phyloP scores from a whole-genome alignment of 2,888 invertebrate species.

The Sarcophaga variegata region DNA sequence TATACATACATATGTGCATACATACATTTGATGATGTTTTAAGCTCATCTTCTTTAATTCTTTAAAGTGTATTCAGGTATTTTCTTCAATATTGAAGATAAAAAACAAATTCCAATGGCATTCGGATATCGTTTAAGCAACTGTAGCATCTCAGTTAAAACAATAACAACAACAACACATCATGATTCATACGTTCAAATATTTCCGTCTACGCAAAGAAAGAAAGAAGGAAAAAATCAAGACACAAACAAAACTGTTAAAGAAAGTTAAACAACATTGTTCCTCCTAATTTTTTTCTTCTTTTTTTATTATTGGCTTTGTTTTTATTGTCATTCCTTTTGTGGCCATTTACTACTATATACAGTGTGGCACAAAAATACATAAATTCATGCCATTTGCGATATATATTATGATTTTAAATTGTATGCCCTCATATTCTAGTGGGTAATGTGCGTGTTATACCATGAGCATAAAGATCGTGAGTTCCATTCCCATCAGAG shows the following conservation, averaged over 20 bases:
- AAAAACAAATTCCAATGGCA: neutral
- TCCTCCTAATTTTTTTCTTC: neutral
- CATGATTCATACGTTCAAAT: constrained; percentile 36
- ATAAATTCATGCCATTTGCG: no score
- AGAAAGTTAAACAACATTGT: constrained; percentile 36
- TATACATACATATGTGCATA: no score
- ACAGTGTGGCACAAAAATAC: neutral
- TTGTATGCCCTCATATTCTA: no score
- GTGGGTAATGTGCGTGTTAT: no score
- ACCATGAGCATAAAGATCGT: no score
- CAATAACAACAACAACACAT: constrained; percentile 10
- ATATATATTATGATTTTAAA: no score
- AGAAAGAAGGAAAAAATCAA: neutral
- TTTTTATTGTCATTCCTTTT: neutral
- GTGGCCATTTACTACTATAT: constrained; percentile 7
- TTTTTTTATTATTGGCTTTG: neutral
- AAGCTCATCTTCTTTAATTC: neutral
- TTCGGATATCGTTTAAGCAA: constrained; percentile 10
- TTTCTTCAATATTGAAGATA: neutral
- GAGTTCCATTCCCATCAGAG: no score
- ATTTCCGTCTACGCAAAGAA: constrained; percentile 17
- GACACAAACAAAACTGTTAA: constrained; percentile 16
- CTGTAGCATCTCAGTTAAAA: neutral
- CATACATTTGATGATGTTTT: no score
- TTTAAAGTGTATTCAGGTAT: constrained; percentile 17